phyloP scores from a whole-genome alignment of 92 coral and sea anemone genomes.

The Paragorgia papillata region DNA sequence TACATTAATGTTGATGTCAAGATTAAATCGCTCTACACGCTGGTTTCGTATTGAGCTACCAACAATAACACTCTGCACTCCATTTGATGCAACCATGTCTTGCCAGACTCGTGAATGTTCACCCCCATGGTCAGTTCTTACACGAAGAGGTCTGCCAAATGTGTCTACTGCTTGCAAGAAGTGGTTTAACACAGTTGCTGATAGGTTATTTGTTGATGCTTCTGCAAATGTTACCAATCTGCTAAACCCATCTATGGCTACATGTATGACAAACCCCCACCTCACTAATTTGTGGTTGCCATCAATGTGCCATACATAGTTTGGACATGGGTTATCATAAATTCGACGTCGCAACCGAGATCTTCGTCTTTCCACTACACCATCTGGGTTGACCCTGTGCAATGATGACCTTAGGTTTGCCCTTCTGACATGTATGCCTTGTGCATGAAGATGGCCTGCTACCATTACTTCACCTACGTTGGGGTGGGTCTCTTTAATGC shows the following conservation, averaged over 20 bases:
- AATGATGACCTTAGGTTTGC: constrained; percentile 45
- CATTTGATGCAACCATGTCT: constrained; percentile 47
- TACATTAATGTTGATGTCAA: too few species aligned
- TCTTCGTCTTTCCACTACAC: too few species aligned
- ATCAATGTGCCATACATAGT: too few species aligned
- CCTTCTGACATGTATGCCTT: constrained; percentile 42
- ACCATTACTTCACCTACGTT: too few species aligned
- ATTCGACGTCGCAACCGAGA: too few species aligned
- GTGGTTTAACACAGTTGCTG: constrained; percentile 44
- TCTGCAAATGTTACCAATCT: constrained; percentile 55
- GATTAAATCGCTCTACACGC: constrained; percentile 48
- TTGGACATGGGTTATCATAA: too few species aligned
- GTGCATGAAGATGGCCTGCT: too few species aligned
- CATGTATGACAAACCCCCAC: constrained; percentile 54
- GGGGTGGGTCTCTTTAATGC: constrained; percentile 44
- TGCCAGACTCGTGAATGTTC: constrained; percentile 48
- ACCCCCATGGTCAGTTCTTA: constrained; percentile 54
- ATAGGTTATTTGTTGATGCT: constrained; percentile 46
- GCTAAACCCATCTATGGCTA: constrained; percentile 52
- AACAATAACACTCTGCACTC: constrained; percentile 46
- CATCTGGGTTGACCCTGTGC: constrained; percentile 43
- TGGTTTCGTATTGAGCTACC: constrained; percentile 54
- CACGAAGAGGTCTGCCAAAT: constrained; percentile 49
- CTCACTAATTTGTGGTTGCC: too few species aligned
- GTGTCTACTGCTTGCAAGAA: constrained; percentile 38